Conservation (phyloP, 2,888 invertebrate genomes). For the Acronicta aceris region DNA sequence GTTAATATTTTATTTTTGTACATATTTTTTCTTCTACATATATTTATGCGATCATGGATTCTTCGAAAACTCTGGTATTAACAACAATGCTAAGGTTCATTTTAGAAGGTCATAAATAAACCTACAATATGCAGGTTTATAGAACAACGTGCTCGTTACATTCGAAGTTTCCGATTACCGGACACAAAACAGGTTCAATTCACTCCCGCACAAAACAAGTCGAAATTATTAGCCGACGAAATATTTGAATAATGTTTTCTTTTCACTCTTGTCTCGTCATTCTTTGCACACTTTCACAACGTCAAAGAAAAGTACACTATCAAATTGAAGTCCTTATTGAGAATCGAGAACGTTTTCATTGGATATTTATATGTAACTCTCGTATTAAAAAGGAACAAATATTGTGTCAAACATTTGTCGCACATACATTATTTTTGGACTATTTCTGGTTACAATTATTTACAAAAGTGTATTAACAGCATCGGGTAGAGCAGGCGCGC, state of each 20-base stretch:
- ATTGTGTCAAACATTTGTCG: slow-evolving; percentile 68
- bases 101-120: slow-evolving; percentile 68
- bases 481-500: slow-evolving; percentile 69
- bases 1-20: slow-evolving; percentile 44
- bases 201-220: slow-evolving; percentile 79
- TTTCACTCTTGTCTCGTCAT: slow-evolving; percentile 75
- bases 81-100: slow-evolving; percentile 64
- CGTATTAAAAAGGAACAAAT: slow-evolving; percentile 68
- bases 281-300: slow-evolving; percentile 82
- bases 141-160: slow-evolving; percentile 78
- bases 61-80: slow-evolving; percentile 54
- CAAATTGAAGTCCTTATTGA: slow-evolving; percentile 81
- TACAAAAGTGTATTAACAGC: slow-evolving; percentile 72
- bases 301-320: slow-evolving; percentile 82
- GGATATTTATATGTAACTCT: slow-evolving; percentile 60
- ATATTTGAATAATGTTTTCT: slow-evolving; percentile 71
- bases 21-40: slow-evolving; percentile 44
- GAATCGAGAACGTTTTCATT: slow-evolving; percentile 70
- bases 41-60: slow-evolving; percentile 50
- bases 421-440: slow-evolving; percentile 74
- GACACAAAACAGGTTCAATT: slow-evolving; percentile 72
- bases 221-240: slow-evolving; percentile 69
- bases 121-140: slow-evolving; percentile 86
- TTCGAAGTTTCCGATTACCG: slow-evolving; percentile 73
- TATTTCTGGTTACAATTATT: slow-evolving; percentile 75